Evolutionary conservation across 2,113 vertebrate genomes (phyloP), one percentile per base, ranked within the genome.

Genomic region (Willisornis vidua): DNA sequence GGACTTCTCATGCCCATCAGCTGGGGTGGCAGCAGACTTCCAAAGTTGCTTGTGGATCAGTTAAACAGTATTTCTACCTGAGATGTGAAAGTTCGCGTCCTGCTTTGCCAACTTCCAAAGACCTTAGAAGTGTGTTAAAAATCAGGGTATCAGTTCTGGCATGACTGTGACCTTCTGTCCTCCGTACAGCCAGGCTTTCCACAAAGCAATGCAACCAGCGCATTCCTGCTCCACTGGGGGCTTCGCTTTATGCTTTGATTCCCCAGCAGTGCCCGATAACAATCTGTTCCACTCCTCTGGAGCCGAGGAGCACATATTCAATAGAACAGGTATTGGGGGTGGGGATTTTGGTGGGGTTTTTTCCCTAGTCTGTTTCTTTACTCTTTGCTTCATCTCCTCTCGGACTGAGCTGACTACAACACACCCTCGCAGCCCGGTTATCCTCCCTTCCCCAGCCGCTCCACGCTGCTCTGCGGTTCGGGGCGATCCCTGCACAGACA

Each of bases 391-490:
- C 49, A 57, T 59, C 68, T 57, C 15, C 29, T 19, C 18, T 59
- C 25, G 6, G 39, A 28, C 1, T 2, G 31, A 73, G n/a, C 24
- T 49, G 55, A 7, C 61, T 35, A 3, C 7, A 19, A 17, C 10
- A 61, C 20, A 9, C 24, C 26, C 26, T 0, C 3, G 1, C 62
- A 37, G 28, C 55, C 24, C 33, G 0, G 28, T 35, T 70, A 70
- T 43, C 23, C 26, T 3, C 14, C 49, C 14, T 15, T 41, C 29
- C 5, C 4, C 37, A 33, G 26, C 9, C 54, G 23, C 67, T 26
- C 23, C 37, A 0, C 22, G 18, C 1, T 0, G 26, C 33, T 31
- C 7, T 6, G 35, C 14, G 3, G 35, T 25, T 3, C 26, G 17
- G 6, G 19, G 37, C 37, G 3, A 35, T 59, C 48, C 2, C 48